These are phyloP conservation scores for Apocheima hispidaria DNA, from an alignment of 2,888 invertebrate species.

Conservation along the genomic window DNA sequence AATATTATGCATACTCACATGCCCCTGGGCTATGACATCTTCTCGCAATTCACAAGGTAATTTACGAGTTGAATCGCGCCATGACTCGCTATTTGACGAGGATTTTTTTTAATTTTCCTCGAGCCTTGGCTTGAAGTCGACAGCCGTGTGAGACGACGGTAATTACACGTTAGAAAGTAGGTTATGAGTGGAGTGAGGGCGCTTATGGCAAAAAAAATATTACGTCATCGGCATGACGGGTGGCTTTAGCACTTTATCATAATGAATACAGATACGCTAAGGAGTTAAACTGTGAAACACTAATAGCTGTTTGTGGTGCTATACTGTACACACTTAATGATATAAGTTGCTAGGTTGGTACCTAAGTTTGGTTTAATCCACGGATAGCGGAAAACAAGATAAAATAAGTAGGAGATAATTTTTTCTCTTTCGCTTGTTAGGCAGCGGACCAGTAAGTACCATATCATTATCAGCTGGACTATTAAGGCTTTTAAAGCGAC, in stretches of 20 bases:
- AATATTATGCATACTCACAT: constrained; percentile 29
- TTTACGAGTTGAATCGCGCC: constrained; percentile 50
- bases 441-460: too few relatives aligned
- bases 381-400: too few relatives aligned
- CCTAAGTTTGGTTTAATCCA: too few relatives aligned
- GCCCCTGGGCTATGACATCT: constrained; percentile 39
- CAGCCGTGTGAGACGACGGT: constrained; percentile 47
- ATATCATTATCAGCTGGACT: too few relatives aligned
- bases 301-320: not conserved
- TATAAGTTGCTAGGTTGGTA: not conserved
- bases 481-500: too few relatives aligned
- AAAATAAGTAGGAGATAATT: too few relatives aligned
- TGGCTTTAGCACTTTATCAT: constrained; percentile 8
- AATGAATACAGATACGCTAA: not conserved
- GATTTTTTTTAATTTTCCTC: constrained; percentile 56
- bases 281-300: not conserved
- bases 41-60: constrained; percentile 54
- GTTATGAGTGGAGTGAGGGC: constrained; percentile 44
- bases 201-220: constrained; percentile 36
- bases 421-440: too few relatives aligned
- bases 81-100: constrained; percentile 56
- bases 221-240: constrained; percentile 31
- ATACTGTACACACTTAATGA: not conserved
- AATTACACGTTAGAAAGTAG: constrained; percentile 51
- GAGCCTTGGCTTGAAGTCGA: constrained; percentile 40